phyloP scores from a whole-genome alignment of 37 sponge, comb jelly and placozoan genomes.

The Cladorhizidae sp. region DNA sequence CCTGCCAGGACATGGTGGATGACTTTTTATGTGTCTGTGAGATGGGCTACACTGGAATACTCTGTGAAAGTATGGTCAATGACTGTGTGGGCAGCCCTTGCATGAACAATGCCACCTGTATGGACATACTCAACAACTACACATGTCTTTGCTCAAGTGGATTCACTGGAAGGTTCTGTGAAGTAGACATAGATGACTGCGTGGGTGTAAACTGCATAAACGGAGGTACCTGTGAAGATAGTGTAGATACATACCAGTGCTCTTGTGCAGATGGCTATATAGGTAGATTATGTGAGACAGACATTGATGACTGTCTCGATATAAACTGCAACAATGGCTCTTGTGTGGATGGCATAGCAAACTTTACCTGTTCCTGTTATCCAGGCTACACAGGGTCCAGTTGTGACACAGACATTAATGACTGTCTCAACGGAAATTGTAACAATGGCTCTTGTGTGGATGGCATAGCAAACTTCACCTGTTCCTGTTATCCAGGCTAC shows the following conservation, averaged over 20 bases:
- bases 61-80: slow-evolving; percentile 50
- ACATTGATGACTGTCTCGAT: slow-evolving; percentile 48
- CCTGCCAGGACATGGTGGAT: slow-evolving; percentile 53
- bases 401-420: slow-evolving; percentile 52
- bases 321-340: slow-evolving; percentile 40
- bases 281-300: slow-evolving; percentile 44
- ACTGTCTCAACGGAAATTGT: slow-evolving; percentile 37
- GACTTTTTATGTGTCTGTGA: slow-evolving; percentile 56
- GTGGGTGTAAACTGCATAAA: slow-evolving; percentile 41
- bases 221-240: slow-evolving; percentile 54
- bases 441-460: slow-evolving; percentile 39
- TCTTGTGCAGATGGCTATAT: slow-evolving; percentile 51
- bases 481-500: slow-evolving; percentile 36
- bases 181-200: slow-evolving; percentile 61
- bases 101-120: slow-evolving; percentile 41
- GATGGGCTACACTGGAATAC: slow-evolving; percentile 46
- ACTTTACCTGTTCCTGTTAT: slow-evolving; percentile 54
- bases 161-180: slow-evolving; percentile 58
- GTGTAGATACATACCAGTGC: slow-evolving; percentile 31
- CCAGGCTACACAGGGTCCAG: slow-evolving; percentile 54
- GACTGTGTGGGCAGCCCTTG: slow-evolving; percentile 53
- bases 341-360: slow-evolving; percentile 27
- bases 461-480: slow-evolving; percentile 27
- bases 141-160: slow-evolving; percentile 62
- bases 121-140: slow-evolving; percentile 31